A percentile compares a stretch with the other conserved stretches of the same genome.
Conservation (phyloP, 2,888 invertebrate species). For the Cerastis leucographa region DNA sequence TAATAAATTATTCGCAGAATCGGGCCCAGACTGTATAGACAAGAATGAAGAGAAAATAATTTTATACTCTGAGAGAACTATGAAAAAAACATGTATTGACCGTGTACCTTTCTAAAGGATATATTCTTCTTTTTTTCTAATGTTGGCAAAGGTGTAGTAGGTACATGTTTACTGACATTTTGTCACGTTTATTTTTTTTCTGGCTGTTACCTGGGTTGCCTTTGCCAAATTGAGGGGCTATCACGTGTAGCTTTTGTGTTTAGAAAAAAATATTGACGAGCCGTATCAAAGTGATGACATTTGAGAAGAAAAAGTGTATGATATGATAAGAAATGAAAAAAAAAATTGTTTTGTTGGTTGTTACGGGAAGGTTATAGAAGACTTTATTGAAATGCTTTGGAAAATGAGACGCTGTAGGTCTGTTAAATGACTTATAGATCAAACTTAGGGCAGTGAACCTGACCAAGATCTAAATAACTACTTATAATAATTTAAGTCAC, state of each 20-base stretch:
- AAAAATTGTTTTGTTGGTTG: not conserved
- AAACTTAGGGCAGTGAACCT: not conserved
- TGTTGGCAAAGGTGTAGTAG: slow-evolving; percentile 81
- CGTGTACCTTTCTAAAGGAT: slow-evolving; percentile 46
- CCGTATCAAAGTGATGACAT: slow-evolving; percentile 86
- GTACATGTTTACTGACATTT: slow-evolving; percentile 90
- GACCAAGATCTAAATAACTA: not conserved
- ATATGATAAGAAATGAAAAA: slow-evolving; percentile 60
- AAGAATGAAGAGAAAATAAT: slow-evolving; percentile 36
- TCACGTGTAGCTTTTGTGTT: slow-evolving; percentile 77
- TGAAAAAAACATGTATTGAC: slow-evolving; percentile 63
- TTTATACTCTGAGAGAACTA: slow-evolving; percentile 14
- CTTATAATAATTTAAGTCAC: no score
- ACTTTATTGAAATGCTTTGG: no score
- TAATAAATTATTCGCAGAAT: not conserved
- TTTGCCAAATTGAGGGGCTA: slow-evolving; percentile 85
- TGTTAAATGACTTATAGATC: not conserved
- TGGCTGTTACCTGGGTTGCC: slow-evolving; percentile 83
- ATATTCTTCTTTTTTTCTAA: slow-evolving; percentile 65
- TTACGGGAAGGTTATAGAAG: not conserved
- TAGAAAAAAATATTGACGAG: slow-evolving; percentile 79
- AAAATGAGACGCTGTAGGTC: not conserved
- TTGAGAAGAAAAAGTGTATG: slow-evolving; percentile 76
- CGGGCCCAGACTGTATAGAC: not conserved
- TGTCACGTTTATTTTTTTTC: slow-evolving; percentile 88